Conservation (phyloP, 2,113 vertebrate species). For the Catharus bicknelli region DNA sequence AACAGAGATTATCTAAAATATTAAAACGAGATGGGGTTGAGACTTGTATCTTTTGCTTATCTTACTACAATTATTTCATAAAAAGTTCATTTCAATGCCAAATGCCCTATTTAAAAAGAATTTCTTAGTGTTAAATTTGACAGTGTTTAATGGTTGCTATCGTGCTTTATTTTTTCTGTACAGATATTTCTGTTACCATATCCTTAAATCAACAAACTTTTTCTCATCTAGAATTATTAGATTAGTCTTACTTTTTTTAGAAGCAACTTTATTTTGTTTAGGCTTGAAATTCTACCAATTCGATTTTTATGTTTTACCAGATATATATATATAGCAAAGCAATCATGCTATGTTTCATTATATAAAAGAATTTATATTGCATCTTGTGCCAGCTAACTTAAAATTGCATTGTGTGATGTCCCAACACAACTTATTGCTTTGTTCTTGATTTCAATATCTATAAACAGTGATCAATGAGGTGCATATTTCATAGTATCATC, state of each 20-base stretch:
- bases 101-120: not conserved
- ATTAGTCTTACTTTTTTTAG: not conserved
- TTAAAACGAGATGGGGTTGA: not conserved
- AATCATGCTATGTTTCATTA: not conserved
- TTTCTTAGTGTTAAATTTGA: not conserved
- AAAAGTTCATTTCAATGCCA: not conserved
- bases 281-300: not conserved
- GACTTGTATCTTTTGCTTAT: not conserved
- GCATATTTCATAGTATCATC: not conserved
- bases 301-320: not conserved
- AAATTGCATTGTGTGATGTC: not conserved
- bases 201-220: not conserved
- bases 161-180: not conserved
- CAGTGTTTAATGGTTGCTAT: not conserved
- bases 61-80: not conserved
- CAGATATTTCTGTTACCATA: not conserved
- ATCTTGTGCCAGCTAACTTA: not conserved
- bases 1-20: not conserved
- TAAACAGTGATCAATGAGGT: not conserved
- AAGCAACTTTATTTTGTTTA: not conserved
- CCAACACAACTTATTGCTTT: not conserved
- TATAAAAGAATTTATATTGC: not conserved
- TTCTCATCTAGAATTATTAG: not conserved
- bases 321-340: not conserved
- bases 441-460: not conserved